Evolutionary conservation across 2,113 vertebrate genomes (phyloP).

Genomic region (Fulmarus glacialis): DNA sequence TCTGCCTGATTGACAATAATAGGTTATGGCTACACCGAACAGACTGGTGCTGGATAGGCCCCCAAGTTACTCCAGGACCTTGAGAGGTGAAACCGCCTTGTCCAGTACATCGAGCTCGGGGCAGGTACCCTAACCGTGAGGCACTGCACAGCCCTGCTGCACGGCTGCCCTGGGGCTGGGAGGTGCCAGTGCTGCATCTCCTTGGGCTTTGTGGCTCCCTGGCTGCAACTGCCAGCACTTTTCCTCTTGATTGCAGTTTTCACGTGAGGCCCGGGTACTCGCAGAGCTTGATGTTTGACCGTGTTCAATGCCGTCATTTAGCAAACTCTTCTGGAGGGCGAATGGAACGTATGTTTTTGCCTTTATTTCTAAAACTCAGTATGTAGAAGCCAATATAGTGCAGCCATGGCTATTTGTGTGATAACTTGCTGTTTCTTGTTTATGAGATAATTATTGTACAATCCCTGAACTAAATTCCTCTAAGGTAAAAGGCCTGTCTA

Average conservation of each 20-base stretch:
- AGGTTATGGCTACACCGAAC: not conserved
- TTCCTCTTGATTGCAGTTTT: not conserved
- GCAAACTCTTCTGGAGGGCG: not conserved
- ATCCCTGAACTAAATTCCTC: not conserved
- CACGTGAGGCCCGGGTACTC: not conserved
- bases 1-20: not conserved
- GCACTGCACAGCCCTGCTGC: not conserved
- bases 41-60: not conserved
- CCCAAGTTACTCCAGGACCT: accelerated
- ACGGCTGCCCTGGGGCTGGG: not conserved
- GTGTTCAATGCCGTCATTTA: not conserved
- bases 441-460: not conserved
- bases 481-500: not conserved
- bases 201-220: not conserved
- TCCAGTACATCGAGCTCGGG: accelerated
- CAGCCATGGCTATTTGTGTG: not conserved
- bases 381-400: not conserved
- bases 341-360: not conserved
- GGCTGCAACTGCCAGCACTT: not conserved
- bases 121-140: not conserved
- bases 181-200: not conserved
- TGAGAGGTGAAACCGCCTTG: not conserved
- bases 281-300: accelerated
- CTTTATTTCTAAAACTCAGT: not conserved
- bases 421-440: slow-evolving; percentile 41